Conservation (phyloP, 2,113 vertebrate species). For the Trematocara marginatum region DNA sequence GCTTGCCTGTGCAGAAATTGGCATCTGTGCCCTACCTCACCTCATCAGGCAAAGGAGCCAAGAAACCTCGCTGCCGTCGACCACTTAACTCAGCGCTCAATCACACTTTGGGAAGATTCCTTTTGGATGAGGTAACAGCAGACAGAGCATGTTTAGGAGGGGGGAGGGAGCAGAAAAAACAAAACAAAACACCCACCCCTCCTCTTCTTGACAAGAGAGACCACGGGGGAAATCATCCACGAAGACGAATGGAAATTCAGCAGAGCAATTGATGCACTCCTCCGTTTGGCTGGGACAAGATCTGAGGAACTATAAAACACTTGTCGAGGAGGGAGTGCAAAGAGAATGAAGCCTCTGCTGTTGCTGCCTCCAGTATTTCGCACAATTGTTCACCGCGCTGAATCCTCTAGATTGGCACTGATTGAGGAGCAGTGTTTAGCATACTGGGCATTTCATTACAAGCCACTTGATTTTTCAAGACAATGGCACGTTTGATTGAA, state of each 20-base stretch:
- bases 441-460: neutral
- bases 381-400: constrained; percentile 1
- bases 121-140: constrained; percentile 29
- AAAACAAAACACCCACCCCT: neutral
- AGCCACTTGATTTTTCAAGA: neutral
- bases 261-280: constrained; percentile 60
- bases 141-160: neutral
- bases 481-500: constrained; percentile 3
- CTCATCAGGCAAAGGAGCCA: constrained; percentile 52
- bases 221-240: constrained; percentile 64
- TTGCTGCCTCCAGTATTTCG: neutral
- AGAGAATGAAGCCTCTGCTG: neutral
- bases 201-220: constrained; percentile 4
- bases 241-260: constrained; percentile 59
- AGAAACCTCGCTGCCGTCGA: constrained; percentile 30
- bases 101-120: constrained; percentile 50
- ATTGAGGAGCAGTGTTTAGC: constrained; percentile 15
- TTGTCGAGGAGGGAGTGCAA: constrained; percentile 25
- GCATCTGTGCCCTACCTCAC: constrained; percentile 43
- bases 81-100: constrained; percentile 52
- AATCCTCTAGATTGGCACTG: neutral
- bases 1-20: constrained; percentile 58
- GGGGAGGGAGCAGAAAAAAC: neutral
- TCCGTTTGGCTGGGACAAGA: constrained; percentile 49
- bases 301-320: constrained; percentile 44